phyloP scores from a whole-genome alignment of 2,888 invertebrate genomes.

The Sussaba pulchella region DNA sequence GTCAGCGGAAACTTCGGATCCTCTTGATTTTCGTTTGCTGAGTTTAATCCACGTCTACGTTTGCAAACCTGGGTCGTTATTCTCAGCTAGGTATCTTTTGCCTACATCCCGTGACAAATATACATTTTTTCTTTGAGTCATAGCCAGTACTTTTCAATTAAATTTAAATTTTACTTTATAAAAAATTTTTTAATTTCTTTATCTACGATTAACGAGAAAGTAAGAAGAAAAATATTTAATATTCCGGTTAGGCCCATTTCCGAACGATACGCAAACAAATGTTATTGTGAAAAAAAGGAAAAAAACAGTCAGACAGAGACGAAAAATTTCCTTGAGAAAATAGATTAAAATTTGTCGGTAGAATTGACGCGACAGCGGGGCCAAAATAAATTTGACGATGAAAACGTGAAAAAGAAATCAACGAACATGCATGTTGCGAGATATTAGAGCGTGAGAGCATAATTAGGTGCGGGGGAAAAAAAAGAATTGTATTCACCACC shows the following conservation, averaged over 20 bases:
- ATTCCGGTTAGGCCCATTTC: slow-evolving; percentile 19
- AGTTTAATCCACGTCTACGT: slow-evolving; percentile 67
- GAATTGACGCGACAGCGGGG: slow-evolving; percentile 7
- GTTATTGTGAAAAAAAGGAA: neutral
- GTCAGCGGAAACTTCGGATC: slow-evolving; percentile 32
- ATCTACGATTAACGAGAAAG: neutral
- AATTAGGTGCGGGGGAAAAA: slow-evolving; percentile 42
- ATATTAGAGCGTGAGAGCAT: slow-evolving; percentile 42
- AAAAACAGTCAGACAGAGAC: slow-evolving; percentile 3
- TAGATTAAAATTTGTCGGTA: slow-evolving; percentile 10
- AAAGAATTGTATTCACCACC: slow-evolving; percentile 76
- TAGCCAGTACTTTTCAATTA: slow-evolving; percentile 16
- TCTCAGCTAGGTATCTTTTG: slow-evolving; percentile 78
- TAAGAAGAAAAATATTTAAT: slow-evolving; percentile 6
- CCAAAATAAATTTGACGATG: neutral
- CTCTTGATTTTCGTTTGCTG: slow-evolving; percentile 45
- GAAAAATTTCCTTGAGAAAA: neutral
- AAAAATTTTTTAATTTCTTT: too few relatives aligned
- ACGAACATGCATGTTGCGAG: slow-evolving; percentile 51
- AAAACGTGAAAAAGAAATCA: neutral
- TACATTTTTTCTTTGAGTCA: slow-evolving; percentile 52
- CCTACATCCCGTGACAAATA: slow-evolving; percentile 76
- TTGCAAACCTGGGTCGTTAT: slow-evolving; percentile 77
- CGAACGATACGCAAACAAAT: neutral
- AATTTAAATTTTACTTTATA: too few relatives aligned